phyloP scores from a whole-genome alignment of 2,113 vertebrate genomes.

The Pachyramphus minor region DNA sequence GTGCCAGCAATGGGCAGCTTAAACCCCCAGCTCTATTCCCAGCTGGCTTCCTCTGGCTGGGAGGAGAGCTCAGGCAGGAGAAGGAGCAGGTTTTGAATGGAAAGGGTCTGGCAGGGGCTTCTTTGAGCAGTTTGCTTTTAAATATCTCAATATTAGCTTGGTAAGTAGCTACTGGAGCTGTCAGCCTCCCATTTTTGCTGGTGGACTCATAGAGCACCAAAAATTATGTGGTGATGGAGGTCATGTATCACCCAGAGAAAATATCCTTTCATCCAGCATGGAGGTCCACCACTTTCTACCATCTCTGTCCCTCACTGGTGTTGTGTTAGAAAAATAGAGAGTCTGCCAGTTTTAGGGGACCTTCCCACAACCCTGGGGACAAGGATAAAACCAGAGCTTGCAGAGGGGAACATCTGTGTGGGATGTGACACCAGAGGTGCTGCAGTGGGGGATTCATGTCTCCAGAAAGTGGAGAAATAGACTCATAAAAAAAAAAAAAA shows the following conservation, averaged over 20 bases:
- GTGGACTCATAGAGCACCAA: not conserved
- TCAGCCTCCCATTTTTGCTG: not conserved
- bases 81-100: not conserved
- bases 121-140: not conserved
- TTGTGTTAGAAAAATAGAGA: not conserved
- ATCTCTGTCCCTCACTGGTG: not conserved
- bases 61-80: not conserved
- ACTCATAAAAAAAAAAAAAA: not conserved
- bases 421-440: not conserved
- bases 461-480: not conserved
- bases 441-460: not conserved
- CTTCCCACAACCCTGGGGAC: not conserved
- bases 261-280: not conserved
- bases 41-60: not conserved
- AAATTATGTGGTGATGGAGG: not conserved
- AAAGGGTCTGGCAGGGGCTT: not conserved
- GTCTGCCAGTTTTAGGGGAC: not conserved
- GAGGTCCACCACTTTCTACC: not conserved
- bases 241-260: not conserved
- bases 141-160: not conserved
- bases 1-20: not conserved
- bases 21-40: not conserved
- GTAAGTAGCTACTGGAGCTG: not conserved
- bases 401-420: not conserved
- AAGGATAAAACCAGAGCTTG: not conserved